phyloP scores from a whole-genome alignment of 2,797 vertebrate species.

The Helostoma temminkii region DNA sequence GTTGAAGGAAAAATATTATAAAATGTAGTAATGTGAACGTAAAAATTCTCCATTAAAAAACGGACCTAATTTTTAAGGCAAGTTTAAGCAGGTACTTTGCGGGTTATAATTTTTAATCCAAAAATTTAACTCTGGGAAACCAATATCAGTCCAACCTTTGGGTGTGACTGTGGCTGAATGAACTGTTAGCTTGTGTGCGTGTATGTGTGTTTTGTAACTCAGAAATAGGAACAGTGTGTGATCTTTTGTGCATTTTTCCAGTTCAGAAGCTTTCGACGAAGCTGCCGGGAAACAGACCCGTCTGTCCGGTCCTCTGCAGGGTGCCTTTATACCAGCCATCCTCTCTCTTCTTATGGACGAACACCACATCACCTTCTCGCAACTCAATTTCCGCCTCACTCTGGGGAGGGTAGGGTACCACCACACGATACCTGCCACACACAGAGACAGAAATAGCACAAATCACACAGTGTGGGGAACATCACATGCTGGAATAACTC shows the following conservation, averaged over 20 bases:
- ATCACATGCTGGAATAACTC: background rate
- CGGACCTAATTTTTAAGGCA: constrained; percentile 41
- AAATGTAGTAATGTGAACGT: background rate
- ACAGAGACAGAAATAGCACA: constrained; percentile 13
- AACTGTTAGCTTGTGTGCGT: constrained; percentile 22
- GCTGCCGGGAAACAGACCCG: constrained; percentile 97
- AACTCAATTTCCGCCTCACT: constrained; percentile 98
- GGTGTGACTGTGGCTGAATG: constrained; percentile 20
- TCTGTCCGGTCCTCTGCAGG: constrained; percentile 95
- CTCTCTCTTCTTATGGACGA: constrained; percentile 97
- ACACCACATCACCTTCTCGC: constrained; percentile 96
- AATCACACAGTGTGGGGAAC: background rate
- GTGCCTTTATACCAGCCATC: constrained; percentile 99
- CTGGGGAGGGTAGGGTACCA: constrained; percentile 98
- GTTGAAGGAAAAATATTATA: background rate
- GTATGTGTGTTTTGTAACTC: constrained; percentile 42
- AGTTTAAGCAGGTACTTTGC: background rate
- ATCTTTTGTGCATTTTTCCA: constrained; percentile 41
- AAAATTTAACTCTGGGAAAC: constrained; percentile 38
- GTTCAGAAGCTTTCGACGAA: constrained; percentile 96
- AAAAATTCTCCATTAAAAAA: background rate
- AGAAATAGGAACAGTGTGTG: constrained; percentile 44
- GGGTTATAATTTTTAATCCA: constrained; percentile 1
- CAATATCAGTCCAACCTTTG: constrained; percentile 46
- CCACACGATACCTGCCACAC: constrained; percentile 90